A percentile compares a stretch with the other conserved stretches of the same genome.
Evolutionary conservation across 2,888 invertebrate genomes (phyloP).

Genomic region (Lamellibrachia columna): DNA sequence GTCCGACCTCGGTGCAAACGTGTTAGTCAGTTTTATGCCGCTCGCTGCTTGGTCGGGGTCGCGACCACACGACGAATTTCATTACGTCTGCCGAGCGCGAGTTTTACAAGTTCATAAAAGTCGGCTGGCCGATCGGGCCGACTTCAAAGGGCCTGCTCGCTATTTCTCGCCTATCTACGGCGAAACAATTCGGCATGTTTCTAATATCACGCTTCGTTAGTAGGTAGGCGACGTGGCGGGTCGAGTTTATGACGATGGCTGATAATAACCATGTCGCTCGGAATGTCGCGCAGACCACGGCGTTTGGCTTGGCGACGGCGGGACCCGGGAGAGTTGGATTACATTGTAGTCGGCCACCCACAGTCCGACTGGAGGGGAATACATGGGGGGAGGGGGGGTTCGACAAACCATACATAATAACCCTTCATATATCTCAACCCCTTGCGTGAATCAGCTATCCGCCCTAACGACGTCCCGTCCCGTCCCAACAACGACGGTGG

Average conservation of each 20-base stretch:
- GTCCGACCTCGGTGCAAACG: neutral
- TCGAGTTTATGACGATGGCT: neutral
- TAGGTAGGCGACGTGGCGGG: neutral
- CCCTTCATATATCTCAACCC: too few relatives aligned
- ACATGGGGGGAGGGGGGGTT: neutral
- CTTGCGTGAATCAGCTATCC: too few relatives aligned
- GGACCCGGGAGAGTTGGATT: neutral
- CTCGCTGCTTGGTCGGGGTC: neutral
- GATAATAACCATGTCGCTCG: neutral
- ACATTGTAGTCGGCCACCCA: neutral
- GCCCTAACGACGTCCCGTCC: too few relatives aligned
- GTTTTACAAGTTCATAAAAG: constrained; percentile 10
- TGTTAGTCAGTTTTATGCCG: neutral
- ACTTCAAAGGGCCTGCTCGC: neutral
- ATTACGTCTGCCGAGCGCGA: neutral
- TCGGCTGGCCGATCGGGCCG: neutral
- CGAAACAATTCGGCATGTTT: constrained; percentile 9
- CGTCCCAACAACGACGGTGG: too few relatives aligned
- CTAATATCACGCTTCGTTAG: constrained; percentile 16
- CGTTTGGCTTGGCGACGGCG: neutral
- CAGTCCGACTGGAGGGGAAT: neutral
- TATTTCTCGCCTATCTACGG: neutral
- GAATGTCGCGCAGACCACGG: neutral
- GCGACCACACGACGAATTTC: neutral
- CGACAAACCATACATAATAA: too few relatives aligned